phyloP scores from a whole-genome alignment of 2,797 vertebrate species.

The Amazona ochrocephala region DNA sequence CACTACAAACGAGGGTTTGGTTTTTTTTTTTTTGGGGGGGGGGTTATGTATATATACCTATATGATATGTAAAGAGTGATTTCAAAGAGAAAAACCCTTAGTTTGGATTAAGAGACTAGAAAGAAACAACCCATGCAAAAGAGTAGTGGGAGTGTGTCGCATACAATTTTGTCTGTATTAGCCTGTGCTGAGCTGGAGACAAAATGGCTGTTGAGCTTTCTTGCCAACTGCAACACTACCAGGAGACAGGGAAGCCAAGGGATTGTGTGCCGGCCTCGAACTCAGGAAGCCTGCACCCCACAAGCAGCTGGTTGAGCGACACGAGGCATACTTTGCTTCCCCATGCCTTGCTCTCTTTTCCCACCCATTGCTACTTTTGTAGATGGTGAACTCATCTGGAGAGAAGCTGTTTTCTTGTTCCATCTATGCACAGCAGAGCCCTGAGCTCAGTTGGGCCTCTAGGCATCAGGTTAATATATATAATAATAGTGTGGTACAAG shows the following conservation, averaged over 20 bases:
- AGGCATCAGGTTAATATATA: constrained; percentile 47
- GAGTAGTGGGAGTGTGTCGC: background rate
- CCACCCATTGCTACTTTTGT: background rate
- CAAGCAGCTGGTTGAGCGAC: background rate
- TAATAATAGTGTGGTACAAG: constrained; percentile 32
- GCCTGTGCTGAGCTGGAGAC: background rate
- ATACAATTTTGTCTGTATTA: background rate
- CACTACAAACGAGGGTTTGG: background rate
- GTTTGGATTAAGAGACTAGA: background rate
- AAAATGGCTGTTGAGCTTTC: background rate
- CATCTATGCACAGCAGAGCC: background rate
- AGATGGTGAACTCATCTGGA: background rate
- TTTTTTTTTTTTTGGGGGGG: no score
- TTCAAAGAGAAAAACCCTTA: background rate
- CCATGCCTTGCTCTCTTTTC: background rate
- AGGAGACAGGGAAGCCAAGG: background rate
- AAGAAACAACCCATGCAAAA: background rate
- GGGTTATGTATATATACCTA: accelerated
- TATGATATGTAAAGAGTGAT: background rate
- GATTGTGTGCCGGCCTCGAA: accelerated
- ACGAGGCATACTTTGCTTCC: accelerated
- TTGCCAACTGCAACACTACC: background rate
- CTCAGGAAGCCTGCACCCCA: accelerated
- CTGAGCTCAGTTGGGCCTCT: constrained; percentile 35
- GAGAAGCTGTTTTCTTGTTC: constrained; percentile 30